Evolutionary conservation across 2,113 vertebrate genomes (phyloP).

Genomic region (Ameiurus melas): DNA sequence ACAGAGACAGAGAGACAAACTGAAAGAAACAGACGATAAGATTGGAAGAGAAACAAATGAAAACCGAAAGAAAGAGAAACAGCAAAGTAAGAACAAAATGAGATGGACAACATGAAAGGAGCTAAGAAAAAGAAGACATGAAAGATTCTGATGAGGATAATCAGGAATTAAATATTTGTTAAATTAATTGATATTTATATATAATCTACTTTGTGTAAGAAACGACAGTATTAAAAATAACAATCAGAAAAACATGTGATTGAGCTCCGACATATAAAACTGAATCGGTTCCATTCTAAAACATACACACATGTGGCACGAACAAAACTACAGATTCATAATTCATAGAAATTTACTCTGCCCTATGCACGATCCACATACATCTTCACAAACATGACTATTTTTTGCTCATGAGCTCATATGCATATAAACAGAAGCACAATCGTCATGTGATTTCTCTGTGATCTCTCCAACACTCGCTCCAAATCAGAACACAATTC

Average conservation of each 20-base stretch:
- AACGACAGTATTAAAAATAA: background rate
- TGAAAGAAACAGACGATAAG: background rate
- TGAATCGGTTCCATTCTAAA: background rate
- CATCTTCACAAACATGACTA: background rate
- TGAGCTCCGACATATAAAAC: background rate
- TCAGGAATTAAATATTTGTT: background rate
- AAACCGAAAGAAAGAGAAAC: background rate
- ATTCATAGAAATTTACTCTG: background rate
- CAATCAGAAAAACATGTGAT: background rate
- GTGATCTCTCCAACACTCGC: background rate
- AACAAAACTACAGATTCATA: background rate
- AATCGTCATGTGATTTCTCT: background rate
- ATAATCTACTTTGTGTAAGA: background rate
- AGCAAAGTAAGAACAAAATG: background rate
- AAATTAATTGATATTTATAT: background rate
- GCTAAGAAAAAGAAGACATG: background rate
- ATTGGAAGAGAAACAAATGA: background rate
- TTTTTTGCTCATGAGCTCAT: background rate
- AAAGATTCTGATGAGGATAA: background rate
- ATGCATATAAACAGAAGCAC: background rate
- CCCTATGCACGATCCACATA: background rate
- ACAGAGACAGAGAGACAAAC: background rate
- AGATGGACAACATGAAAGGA: background rate
- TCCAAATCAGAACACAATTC: background rate
- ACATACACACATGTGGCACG: background rate